Percentiles rank a stretch among this genome's conserved stretches.
These are phyloP conservation scores for Amiota mariae DNA, from an alignment of 2,888 invertebrate genomes.

Conservation along the genomic window DNA sequence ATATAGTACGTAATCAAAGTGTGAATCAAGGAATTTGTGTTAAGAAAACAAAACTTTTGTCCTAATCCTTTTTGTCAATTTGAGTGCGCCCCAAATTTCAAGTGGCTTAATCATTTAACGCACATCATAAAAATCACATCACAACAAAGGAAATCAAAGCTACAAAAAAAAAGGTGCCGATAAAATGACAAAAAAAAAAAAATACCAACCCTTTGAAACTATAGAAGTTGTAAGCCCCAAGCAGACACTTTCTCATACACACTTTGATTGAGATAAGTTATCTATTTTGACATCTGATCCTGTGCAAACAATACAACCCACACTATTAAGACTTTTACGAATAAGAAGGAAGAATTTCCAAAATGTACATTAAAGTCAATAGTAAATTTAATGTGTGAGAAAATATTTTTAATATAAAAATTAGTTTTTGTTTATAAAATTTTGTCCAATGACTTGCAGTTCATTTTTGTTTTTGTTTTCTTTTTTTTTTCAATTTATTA, in stretches of 20 bases:
- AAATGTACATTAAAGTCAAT: not conserved
- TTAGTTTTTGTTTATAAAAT: no score
- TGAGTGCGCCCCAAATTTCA: slow-evolving; percentile 60
- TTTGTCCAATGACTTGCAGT: no score
- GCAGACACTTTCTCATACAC: not conserved
- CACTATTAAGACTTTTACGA: not conserved
- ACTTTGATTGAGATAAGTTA: slow-evolving; percentile 20
- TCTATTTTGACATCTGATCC: slow-evolving; percentile 10
- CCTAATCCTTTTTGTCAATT: slow-evolving; percentile 53
- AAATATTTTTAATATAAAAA: no score
- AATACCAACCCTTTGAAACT: slow-evolving; percentile 55
- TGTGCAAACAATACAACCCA: slow-evolving; percentile 14
- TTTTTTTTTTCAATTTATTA: no score
- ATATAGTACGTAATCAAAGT: not conserved
- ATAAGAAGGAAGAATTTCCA: no score
- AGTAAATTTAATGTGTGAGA: no score
- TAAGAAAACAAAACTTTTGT: slow-evolving; percentile 41
- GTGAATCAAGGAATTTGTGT: slow-evolving; percentile 24
- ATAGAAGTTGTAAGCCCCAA: slow-evolving; percentile 1
- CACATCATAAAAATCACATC: slow-evolving; percentile 67
- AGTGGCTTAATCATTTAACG: slow-evolving; percentile 70
- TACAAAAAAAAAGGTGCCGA: slow-evolving; percentile 30
- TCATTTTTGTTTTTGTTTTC: no score
- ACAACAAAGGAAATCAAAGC: slow-evolving; percentile 46
- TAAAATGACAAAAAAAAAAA: slow-evolving; percentile 16